phyloP scores from a whole-genome alignment of 1,140 invertebrate genomes.

The Riptortus pedestris region DNA sequence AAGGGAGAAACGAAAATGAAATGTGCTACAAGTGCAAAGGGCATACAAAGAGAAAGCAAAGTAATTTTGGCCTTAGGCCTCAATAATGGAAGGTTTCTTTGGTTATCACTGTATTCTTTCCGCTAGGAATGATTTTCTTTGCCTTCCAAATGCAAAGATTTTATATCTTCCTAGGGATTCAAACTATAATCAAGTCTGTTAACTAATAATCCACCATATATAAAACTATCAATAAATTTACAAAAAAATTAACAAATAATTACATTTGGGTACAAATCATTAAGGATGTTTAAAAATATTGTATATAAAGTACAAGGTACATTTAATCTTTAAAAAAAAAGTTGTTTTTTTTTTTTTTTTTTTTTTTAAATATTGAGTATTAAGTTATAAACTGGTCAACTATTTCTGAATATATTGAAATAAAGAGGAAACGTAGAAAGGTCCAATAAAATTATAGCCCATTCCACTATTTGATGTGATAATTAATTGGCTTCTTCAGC shows the following conservation, averaged over 20 bases:
- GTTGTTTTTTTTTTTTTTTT: no score
- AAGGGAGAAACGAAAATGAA: neutral
- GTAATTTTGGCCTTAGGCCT: neutral
- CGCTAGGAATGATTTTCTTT: no score
- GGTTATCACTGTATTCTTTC: constrained; percentile 12
- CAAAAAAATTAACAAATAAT: no score
- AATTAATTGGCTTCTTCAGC: no score
- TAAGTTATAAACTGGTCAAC: no score
- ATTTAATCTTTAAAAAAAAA: no score
- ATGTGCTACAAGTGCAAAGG: neutral
- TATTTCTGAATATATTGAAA: no score
- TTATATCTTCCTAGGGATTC: neutral
- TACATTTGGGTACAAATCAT: neutral
- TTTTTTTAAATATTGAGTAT: no score
- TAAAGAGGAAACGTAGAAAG: no score
- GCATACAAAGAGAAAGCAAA: constrained; percentile 4
- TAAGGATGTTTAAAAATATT: neutral
- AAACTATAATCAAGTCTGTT: neutral
- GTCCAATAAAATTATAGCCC: no score
- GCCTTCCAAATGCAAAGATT: neutral
- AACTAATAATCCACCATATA: neutral
- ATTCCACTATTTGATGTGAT: no score
- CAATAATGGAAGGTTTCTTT: constrained; percentile 3
- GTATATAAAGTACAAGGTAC: no score
- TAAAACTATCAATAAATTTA: neutral